Conservation (phyloP, 2,797 vertebrate species). For the Falco berigora region DNA sequence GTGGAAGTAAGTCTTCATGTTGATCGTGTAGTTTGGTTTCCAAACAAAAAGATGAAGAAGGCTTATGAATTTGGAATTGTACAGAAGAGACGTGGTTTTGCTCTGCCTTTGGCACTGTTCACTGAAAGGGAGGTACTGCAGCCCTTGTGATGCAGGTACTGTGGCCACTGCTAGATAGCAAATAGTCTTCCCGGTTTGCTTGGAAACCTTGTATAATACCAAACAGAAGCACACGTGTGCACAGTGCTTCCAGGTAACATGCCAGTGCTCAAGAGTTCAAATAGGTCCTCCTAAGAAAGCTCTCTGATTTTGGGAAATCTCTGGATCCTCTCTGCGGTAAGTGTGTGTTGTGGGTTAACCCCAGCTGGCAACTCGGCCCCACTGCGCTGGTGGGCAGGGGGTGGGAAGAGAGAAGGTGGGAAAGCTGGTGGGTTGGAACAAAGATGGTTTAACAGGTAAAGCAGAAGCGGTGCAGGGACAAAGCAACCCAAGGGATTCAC, state of each 20-base stretch:
- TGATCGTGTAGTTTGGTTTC: background rate
- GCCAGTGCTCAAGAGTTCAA: background rate
- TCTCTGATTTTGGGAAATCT: background rate
- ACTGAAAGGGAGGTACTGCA: background rate
- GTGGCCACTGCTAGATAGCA: background rate
- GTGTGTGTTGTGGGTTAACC: too few species aligned
- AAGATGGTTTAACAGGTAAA: too few species aligned
- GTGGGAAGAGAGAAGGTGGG: too few species aligned
- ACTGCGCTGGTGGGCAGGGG: too few species aligned
- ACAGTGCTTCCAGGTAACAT: background rate
- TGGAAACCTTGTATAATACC: background rate
- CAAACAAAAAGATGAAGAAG: background rate
- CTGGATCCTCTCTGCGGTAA: background rate
- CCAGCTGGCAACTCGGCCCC: too few species aligned
- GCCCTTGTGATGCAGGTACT: background rate
- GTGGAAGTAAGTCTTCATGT: background rate
- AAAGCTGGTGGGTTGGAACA: too few species aligned
- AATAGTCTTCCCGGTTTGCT: background rate
- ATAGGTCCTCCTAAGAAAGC: background rate
- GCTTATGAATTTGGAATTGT: background rate
- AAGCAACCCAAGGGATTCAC: too few species aligned
- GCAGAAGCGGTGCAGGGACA: too few species aligned
- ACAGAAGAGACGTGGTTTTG: background rate
- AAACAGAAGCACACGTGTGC: rapidly evolving
- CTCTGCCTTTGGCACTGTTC: background rate